A percentile compares a stretch with the other conserved stretches of the same genome.
Conservation (phyloP, 2,797 vertebrate genomes). For the Paguma larvata region DNA sequence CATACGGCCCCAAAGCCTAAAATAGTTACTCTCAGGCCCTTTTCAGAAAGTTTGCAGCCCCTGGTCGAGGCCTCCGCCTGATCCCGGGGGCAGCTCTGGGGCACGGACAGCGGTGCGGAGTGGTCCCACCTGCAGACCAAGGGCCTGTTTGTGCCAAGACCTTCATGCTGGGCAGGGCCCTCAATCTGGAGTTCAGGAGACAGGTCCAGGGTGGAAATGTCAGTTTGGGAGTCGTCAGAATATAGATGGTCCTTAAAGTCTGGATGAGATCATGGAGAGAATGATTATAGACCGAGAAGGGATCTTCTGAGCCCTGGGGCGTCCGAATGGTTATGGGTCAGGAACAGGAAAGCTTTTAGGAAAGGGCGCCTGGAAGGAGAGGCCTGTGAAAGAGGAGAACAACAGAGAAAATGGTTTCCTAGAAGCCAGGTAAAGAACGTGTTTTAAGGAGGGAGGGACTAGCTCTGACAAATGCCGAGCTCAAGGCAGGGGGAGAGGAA, state of each 20-base stretch:
- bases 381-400: not conserved
- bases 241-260: not conserved
- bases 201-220: not conserved
- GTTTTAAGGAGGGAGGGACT: not conserved
- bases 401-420: slow-evolving; percentile 31
- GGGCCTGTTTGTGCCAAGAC: not conserved
- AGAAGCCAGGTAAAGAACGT: slow-evolving; percentile 14
- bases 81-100: not conserved
- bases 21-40: not conserved
- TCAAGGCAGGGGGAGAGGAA: not conserved
- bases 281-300: not conserved
- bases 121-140: not conserved
- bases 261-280: not conserved
- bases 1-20: not conserved
- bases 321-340: not conserved
- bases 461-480: not conserved
- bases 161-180: not conserved
- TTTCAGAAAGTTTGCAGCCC: not conserved
- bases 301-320: not conserved
- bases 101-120: not conserved
- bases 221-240: not conserved
- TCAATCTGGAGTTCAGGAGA: not conserved
- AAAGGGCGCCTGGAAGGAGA: not conserved
- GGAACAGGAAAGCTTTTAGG: not conserved
- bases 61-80: not conserved